phyloP scores from a whole-genome alignment of 37 sponge, comb jelly and placozoan species.

The Cladorhizidae sp. region DNA sequence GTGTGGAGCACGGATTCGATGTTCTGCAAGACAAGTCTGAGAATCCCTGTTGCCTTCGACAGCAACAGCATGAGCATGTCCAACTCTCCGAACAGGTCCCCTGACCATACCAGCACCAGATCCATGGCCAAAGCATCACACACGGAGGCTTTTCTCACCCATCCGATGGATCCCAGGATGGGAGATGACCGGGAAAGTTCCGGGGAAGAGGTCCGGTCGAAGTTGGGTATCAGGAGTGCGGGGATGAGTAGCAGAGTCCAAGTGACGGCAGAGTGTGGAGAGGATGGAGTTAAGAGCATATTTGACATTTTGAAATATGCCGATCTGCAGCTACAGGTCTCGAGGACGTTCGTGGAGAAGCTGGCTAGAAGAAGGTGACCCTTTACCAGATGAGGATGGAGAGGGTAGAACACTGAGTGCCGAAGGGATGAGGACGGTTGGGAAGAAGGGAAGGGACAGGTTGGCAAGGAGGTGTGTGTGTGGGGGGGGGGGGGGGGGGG shows the following conservation, averaged over 20 bases:
- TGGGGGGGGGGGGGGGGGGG: too few relatives aligned
- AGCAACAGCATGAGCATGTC: not conserved
- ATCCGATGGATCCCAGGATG: not conserved
- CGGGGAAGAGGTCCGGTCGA: not conserved
- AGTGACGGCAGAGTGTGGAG: not conserved
- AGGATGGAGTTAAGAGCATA: conserved; percentile 32
- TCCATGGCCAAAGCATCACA: too few relatives aligned
- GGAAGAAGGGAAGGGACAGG: too few relatives aligned
- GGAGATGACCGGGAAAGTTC: not conserved
- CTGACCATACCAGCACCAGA: not conserved
- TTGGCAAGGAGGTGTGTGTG: too few relatives aligned
- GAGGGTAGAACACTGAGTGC: too few relatives aligned
- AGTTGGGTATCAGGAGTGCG: not conserved
- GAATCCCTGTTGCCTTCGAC: conserved; percentile 13
- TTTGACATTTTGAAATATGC: conserved; percentile 35
- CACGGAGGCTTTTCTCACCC: too few relatives aligned
- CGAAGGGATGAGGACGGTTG: too few relatives aligned
- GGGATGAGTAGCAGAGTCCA: not conserved
- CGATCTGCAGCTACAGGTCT: conserved; percentile 31
- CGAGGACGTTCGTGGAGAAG: conserved; percentile 33
- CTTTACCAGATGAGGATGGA: too few relatives aligned
- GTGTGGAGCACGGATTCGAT: conserved; percentile 37
- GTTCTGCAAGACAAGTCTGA: conserved; percentile 9
- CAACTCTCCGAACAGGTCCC: not conserved
- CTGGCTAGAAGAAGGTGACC: conserved; percentile 39